Evolutionary conservation across 2,888 invertebrate genomes (phyloP).

Genomic region (Linyphia triangularis): DNA sequence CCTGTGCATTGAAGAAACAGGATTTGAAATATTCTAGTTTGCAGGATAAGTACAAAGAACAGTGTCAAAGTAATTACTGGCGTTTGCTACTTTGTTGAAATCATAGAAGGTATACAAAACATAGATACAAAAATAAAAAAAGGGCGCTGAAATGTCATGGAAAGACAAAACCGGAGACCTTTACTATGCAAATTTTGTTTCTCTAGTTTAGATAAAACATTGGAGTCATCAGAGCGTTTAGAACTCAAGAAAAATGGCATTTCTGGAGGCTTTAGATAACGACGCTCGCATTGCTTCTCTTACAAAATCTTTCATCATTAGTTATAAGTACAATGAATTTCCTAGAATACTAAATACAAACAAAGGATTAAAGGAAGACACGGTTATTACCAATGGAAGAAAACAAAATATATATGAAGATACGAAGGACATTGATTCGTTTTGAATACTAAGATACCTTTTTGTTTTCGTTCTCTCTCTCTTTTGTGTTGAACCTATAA

Average conservation of each 20-base stretch:
- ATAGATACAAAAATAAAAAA: neutral
- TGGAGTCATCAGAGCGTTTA: slow-evolving; percentile 32
- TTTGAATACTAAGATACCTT: no score
- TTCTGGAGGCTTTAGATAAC: neutral
- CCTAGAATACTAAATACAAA: neutral
- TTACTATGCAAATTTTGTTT: slow-evolving; percentile 30
- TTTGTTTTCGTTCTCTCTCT: no score
- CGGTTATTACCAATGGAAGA: neutral
- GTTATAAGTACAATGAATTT: neutral
- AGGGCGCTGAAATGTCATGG: slow-evolving; percentile 7
- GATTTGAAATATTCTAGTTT: no score
- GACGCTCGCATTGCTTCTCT: no score
- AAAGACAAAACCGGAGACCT: slow-evolving; percentile 1
- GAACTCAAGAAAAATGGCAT: neutral
- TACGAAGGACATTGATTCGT: no score
- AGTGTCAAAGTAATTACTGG: neutral
- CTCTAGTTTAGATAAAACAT: neutral
- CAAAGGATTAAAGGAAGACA: neutral
- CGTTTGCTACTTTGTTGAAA: neutral
- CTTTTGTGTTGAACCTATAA: no score
- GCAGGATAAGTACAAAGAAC: neutral
- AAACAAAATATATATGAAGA: neutral
- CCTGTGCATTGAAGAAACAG: no score
- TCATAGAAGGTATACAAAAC: neutral
- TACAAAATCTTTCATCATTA: neutral